Conservation (phyloP, 2,888 invertebrate genomes). For the Corythucha ciliata region DNA sequence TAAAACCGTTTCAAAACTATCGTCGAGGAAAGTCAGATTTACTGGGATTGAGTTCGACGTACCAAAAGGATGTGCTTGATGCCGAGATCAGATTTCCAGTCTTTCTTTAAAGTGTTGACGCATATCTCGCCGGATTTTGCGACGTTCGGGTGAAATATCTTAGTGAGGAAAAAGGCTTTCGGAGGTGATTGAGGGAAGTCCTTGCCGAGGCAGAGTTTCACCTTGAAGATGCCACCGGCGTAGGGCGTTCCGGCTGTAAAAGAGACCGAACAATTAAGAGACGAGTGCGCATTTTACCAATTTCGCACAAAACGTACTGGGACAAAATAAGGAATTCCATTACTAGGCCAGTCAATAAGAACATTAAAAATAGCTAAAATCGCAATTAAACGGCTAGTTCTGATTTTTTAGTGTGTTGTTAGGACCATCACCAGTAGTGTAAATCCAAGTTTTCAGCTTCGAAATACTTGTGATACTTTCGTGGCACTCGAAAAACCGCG, state of each 20-base stretch:
- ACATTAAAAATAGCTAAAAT: too few species aligned
- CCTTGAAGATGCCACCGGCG: conserved; percentile 75
- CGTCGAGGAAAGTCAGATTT: neutral
- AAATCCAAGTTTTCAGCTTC: too few species aligned
- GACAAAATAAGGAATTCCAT: too few species aligned
- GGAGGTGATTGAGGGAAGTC: conserved; percentile 88
- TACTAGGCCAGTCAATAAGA: too few species aligned
- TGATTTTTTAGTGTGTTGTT: too few species aligned
- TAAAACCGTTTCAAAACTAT: conserved; percentile 1
- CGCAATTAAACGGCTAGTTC: too few species aligned
- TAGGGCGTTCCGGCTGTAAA: conserved; percentile 80
- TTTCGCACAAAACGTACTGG: too few species aligned
- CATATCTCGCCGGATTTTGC: conserved; percentile 90
- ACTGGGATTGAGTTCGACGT: conserved; percentile 39
- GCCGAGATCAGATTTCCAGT: conserved; percentile 93
- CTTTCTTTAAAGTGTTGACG: conserved; percentile 90
- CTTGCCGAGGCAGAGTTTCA: conserved; percentile 81
- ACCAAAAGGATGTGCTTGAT: conserved; percentile 87
- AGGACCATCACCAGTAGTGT: too few species aligned
- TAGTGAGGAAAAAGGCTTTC: conserved; percentile 85
- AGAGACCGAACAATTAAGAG: too few species aligned
- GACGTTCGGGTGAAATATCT: conserved; percentile 96
- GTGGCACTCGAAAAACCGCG: too few species aligned
- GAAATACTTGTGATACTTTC: too few species aligned
- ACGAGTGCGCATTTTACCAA: too few species aligned